These are phyloP conservation scores for Dicentrarchus labrax DNA, from an alignment of 2,113 vertebrate genomes.

Conservation along the genomic window DNA sequence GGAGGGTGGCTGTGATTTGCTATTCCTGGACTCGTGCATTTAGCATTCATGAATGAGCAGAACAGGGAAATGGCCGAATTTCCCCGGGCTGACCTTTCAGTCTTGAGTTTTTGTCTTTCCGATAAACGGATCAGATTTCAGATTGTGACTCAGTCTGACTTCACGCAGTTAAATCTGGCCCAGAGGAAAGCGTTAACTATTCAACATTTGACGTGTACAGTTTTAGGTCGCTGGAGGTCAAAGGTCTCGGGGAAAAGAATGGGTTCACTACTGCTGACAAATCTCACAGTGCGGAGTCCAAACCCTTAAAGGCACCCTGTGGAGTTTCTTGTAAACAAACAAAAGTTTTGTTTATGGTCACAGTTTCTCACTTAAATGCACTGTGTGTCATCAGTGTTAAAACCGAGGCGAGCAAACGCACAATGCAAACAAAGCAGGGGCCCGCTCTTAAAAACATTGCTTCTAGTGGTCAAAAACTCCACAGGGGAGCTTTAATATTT, in stretches of 20 bases:
- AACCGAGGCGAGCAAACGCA: background rate
- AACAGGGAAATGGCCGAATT: slow-evolving; percentile 13
- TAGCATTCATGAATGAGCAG: slow-evolving; percentile 58
- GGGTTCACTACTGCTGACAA: rapidly evolving
- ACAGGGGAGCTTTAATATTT: background rate
- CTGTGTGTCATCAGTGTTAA: background rate
- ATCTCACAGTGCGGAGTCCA: background rate
- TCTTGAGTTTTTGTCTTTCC: slow-evolving; percentile 20
- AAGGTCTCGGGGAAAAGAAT: background rate
- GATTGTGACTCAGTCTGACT: slow-evolving; percentile 46
- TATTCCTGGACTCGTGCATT: slow-evolving; percentile 45
- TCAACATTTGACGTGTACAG: slow-evolving; percentile 21
- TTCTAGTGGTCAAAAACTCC: background rate
- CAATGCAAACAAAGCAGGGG: background rate
- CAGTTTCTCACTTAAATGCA: slow-evolving; percentile 7
- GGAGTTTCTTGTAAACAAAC: background rate
- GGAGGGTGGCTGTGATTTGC: slow-evolving; percentile 23
- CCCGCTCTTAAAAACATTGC: background rate
- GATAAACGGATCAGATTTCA: slow-evolving; percentile 37
- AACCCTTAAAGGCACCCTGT: background rate
- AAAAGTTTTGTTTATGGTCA: background rate
- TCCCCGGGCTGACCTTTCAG: slow-evolving; percentile 33
- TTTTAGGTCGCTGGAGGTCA: slow-evolving; percentile 29
- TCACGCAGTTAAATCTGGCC: slow-evolving; percentile 44
- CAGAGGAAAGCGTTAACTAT: slow-evolving; percentile 53